Evolutionary conservation across 2,113 vertebrate species (phyloP).

Genomic region (Nanger granti): DNA sequence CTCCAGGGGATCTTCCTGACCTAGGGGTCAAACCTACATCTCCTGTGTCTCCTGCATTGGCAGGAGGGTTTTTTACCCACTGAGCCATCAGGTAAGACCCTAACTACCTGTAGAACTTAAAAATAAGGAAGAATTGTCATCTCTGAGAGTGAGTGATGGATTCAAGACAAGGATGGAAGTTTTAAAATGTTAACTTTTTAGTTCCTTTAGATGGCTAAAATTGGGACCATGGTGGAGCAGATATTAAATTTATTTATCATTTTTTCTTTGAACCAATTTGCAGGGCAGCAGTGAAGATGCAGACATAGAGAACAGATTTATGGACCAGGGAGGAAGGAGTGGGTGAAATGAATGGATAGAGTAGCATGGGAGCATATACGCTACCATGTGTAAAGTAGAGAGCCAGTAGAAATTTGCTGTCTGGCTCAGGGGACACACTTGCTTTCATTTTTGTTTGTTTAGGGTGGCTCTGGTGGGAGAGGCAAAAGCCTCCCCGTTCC

Average conservation of each 20-base stretch:
- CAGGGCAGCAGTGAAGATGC: background rate
- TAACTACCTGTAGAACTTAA: background rate
- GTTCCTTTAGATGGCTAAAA: background rate
- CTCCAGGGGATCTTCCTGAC: background rate
- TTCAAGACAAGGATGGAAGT: background rate
- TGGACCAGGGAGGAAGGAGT: background rate
- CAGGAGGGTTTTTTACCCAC: background rate
- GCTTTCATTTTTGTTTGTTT: background rate
- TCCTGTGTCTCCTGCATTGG: background rate
- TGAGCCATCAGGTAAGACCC: background rate
- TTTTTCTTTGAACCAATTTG: background rate
- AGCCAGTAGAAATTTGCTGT: background rate
- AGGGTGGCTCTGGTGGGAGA: background rate
- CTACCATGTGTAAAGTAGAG: background rate
- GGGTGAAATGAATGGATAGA: background rate
- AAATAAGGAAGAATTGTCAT: background rate
- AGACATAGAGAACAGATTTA: background rate
- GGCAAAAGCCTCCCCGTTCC: background rate
- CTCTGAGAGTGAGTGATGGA: background rate
- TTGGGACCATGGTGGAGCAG: background rate
- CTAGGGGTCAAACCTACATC: background rate
- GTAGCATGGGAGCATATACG: background rate
- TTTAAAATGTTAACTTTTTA: background rate
- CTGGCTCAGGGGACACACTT: background rate
- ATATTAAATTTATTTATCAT: background rate